Evolutionary conservation across 2,113 vertebrate species (phyloP).

Genomic region (Dolichallabes microphthalmus): DNA sequence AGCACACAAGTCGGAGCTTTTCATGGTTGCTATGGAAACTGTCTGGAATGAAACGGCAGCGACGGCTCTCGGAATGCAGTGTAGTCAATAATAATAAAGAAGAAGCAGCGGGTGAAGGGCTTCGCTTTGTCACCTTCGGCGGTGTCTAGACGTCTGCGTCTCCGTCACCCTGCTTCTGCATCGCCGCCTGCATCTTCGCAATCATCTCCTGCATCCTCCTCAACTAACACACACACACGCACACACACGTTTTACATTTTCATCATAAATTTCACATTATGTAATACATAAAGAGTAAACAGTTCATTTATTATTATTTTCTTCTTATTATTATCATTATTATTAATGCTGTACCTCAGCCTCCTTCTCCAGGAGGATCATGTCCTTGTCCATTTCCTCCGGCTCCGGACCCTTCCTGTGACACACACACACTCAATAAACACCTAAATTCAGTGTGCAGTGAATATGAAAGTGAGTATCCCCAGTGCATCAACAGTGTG

Average conservation of each 20-base stretch:
- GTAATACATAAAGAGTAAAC: too few species aligned
- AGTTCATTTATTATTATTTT: not conserved
- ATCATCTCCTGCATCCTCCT: conserved; percentile 99
- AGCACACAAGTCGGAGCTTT: not conserved
- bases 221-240: conserved; percentile 72
- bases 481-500: not conserved
- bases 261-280: too few species aligned
- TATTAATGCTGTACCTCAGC: conserved; percentile 79
- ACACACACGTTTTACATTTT: not conserved
- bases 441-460: not conserved
- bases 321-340: not conserved
- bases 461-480: not conserved
- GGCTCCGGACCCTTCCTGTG: conserved; percentile 85
- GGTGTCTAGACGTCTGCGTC: conserved; percentile 67
- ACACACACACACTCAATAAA: not conserved
- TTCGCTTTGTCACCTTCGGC: not conserved
- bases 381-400: conserved; percentile 94
- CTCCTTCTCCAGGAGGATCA: conserved; percentile 96
- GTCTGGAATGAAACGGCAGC: not conserved
- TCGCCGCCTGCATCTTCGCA: conserved; percentile 93
- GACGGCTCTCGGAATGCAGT: too few species aligned
- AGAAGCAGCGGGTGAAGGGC: not conserved
- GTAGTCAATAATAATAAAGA: too few species aligned
- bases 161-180: conserved; percentile 88
- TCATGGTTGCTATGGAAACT: not conserved